Base-by-base conservation (phyloP, 2,888 invertebrate genomes). In the Rhodophaea formosa region DNA sequence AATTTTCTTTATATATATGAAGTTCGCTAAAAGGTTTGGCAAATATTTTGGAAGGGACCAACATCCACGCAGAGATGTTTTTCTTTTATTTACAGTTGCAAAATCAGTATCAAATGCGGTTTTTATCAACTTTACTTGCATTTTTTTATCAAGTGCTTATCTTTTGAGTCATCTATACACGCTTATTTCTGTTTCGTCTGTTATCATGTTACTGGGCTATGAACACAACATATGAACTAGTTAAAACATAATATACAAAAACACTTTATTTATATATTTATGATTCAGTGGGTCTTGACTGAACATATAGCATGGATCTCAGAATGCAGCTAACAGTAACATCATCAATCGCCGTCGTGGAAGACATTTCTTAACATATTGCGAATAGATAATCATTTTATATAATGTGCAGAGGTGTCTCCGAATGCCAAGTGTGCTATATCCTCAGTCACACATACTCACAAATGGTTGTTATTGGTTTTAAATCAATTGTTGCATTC, bases 291-390 rank as follows among this genome's bases (percentile, higher is more conserved):
- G 76, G 84, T 88, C 80, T 77, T 81, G 84, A 85, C 88, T 88
- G 89, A 84, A 83, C 84, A 82, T 87, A 86, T 85, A 84, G 89
- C 87, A 86, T 86, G 85, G 91, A 91, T 91, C 91, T 91, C 91
- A 91, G 86, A 88, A 88, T 86, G 89, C 89, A 89, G 88, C 89
- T 86, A 74, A 78, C 72, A 80, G 72, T 82, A 72, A 79, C 80
- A 78, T 70, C 72, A 75, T 72, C 68, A 72, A 72, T 69, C 77
- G 79, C 79, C 80, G 72, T 65, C 65, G 70, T 66, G 65, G 69
- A 69, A 74, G 75, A 62, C 67, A 63, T 68, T 67, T 72, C 72
- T 66, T 61, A 65, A 72, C 62, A 12, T 58, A 60, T 68, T 62
- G 66, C 61, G 64, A 68, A 69, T 71, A 70, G 39, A 62, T 67